Evolutionary conservation across 2,113 vertebrate genomes (phyloP).

Genomic region (Bos taurus): ARS-UCD2.0 NC_037340.1:1064501-1065000

Average conservation of each 20-base stretch:
- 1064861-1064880: slow-evolving; percentile 7
- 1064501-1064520: neutral
- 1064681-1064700: neutral
- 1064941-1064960: slow-evolving; percentile 24
- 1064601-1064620: no score
- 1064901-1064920: neutral
- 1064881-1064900: neutral
- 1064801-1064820: neutral
- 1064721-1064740: neutral
- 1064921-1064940: slow-evolving; percentile 30
- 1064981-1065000: slow-evolving; percentile 27
- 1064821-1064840: slow-evolving; percentile 32
- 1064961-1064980: neutral
- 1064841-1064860: neutral
- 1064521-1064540: neutral
- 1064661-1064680: no score
- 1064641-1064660: no score
- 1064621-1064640: no score
- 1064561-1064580: neutral
- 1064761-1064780: neutral
- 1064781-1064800: neutral
- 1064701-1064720: neutral
- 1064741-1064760: neutral
- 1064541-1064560: neutral
- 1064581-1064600: no score